A percentile compares a stretch with the other conserved stretches of the same genome.
phyloP scores from a whole-genome alignment of 2,113 vertebrate genomes.

The Thalassoma bifasciatum region DNA sequence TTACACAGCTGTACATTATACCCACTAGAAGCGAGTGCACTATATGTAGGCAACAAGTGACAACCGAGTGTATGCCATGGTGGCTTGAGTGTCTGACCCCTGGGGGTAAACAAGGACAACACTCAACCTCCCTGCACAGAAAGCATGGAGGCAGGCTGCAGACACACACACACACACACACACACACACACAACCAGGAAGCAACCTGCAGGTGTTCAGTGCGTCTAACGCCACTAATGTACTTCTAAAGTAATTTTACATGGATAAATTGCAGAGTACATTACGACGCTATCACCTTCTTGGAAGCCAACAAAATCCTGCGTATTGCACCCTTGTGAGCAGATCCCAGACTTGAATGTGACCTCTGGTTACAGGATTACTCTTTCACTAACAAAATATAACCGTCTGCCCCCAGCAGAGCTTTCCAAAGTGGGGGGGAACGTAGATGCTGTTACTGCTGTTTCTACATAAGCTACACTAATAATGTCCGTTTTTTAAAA shows the following conservation, averaged over 20 bases:
- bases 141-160: background rate
- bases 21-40: background rate
- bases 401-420: background rate
- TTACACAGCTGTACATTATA: too few relatives aligned
- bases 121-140: slow-evolving; percentile 11
- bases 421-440: background rate
- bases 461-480: background rate
- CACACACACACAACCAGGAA: slow-evolving; percentile 2
- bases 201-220: slow-evolving; percentile 10
- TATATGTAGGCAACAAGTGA: slow-evolving; percentile 11
- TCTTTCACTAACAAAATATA: background rate
- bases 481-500: slow-evolving; percentile 15
- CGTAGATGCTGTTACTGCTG: slow-evolving; percentile 7
- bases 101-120: slow-evolving; percentile 49
- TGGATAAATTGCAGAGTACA: background rate
- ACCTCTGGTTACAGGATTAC: background rate
- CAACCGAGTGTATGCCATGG: slow-evolving; percentile 34
- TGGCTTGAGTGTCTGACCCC: slow-evolving; percentile 41
- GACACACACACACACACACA: too few relatives aligned
- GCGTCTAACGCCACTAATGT: background rate
- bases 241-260: slow-evolving; percentile 7
- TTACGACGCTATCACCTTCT: background rate
- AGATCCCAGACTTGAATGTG: background rate
- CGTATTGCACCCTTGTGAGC: slow-evolving; percentile 1
- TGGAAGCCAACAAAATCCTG: slow-evolving; percentile 7